These are phyloP conservation scores for Ahaetulla prasina DNA, from an alignment of 2,113 vertebrate species.

Conservation along the genomic window DNA sequence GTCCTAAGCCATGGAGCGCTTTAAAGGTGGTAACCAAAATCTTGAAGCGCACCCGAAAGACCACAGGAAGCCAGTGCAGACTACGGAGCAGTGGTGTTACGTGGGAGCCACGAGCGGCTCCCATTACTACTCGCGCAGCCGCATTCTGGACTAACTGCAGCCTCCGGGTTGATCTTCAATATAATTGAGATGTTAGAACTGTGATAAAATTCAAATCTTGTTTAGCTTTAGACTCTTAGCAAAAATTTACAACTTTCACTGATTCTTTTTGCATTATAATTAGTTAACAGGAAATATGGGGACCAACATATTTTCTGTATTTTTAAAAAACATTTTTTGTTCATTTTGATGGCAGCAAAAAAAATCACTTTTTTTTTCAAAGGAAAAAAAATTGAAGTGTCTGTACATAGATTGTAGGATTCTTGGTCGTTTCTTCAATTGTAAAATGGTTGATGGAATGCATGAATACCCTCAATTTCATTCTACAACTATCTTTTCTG, in stretches of 20 bases:
- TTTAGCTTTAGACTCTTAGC: neutral
- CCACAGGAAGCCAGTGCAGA: too few species aligned
- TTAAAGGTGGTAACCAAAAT: too few species aligned
- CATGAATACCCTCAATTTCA: neutral
- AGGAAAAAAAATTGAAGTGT: neutral
- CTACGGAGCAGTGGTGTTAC: too few species aligned
- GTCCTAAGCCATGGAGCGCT: too few species aligned
- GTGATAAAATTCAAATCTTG: neutral
- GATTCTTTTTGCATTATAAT: neutral
- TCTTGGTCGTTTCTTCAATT: neutral
- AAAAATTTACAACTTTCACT: neutral
- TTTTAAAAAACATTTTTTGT: neutral
- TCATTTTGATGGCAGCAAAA: neutral
- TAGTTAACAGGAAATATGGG: neutral
- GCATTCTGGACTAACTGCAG: too few species aligned
- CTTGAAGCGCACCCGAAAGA: too few species aligned
- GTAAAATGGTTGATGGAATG: neutral
- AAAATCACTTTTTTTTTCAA: neutral
- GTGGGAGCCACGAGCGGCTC: too few species aligned
- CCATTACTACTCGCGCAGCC: too few species aligned
- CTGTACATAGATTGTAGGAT: neutral
- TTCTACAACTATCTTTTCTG: neutral
- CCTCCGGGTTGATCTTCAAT: too few species aligned
- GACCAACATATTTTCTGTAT: neutral
- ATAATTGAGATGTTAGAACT: neutral